phyloP scores from a whole-genome alignment of 1,140 invertebrate genomes.

The Nomia melanderi region DNA sequence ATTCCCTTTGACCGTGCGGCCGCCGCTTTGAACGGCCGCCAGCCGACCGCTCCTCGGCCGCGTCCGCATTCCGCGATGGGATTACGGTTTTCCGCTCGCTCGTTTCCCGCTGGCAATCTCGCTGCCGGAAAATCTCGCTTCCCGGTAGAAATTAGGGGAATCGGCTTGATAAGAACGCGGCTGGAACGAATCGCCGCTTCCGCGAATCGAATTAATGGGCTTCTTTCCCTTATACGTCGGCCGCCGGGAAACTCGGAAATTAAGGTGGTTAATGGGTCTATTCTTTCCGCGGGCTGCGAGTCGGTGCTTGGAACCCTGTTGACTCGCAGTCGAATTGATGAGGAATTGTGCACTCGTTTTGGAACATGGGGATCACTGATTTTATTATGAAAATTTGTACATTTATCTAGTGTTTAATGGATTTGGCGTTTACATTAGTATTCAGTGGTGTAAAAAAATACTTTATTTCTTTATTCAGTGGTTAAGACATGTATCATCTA shows the following conservation, averaged over 20 bases:
- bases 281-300: background rate
- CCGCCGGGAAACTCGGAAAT: background rate
- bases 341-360: too few species aligned
- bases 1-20: background rate
- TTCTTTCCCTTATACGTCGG: background rate
- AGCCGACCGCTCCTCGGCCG: background rate
- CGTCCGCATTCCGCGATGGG: conserved; percentile 9
- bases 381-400: too few species aligned
- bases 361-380: too few species aligned
- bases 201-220: background rate
- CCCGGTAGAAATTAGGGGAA: conserved; percentile 1
- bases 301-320: background rate
- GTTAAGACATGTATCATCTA: too few species aligned
- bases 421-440: too few species aligned
- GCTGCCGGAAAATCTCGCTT: background rate
- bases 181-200: background rate
- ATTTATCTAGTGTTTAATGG: too few species aligned
- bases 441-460: too few species aligned
- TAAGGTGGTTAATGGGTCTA: background rate
- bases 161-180: conserved; percentile 1
- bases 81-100: conserved; percentile 11
- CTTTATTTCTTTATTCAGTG: too few species aligned
- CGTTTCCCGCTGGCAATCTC: background rate
- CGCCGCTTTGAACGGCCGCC: background rate
- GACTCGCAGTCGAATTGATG: too few species aligned